Base-by-base conservation (phyloP, 2,888 invertebrate genomes). In the Anodontia alba region DNA sequence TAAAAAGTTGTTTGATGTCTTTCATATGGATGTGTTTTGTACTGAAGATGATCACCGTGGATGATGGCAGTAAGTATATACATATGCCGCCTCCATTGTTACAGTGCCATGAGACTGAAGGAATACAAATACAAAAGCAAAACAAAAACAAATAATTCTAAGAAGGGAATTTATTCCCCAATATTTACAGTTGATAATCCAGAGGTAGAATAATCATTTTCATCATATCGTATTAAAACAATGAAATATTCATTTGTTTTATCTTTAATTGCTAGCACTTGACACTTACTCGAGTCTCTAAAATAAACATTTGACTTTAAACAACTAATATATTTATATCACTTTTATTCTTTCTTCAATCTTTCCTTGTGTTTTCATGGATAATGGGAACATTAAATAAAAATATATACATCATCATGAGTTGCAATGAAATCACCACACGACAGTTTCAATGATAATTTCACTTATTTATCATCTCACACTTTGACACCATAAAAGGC, bases 171-270 rank as follows among this genome's bases (percentile, higher is more conserved):
- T 81, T 74, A 75, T 81, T 75, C 74, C 69, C 78, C 72, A 46
- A 80, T 80, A 80, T 83, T 80, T 89, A 89, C 89, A 89, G 81
- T 78, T 79, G 73, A 86, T 62, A 80, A 78, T 80, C 85, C 87
- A 86, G 88, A 89, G 88, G 88, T 88, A 89, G 88, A 81, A 80
- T 78, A 23, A 38, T 8, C 38, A 38, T 38, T 38, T 8, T 38
- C 38, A 8, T 38, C 5, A 38, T 38, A 38, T 38, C 5, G 12
- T 38, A 38, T 38, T 38, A 38, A 8, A 38, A 38, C 12, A 8
- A 12, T 38, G 12, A 12, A 38, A 38, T 12, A 38, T 38, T 38
- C 38, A 8, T 8, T 38, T 8, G 12, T 8, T 12, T 38, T 38
- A 12, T 38, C 38, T 38, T 38, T 38, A 3, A 33, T 33, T 62